Conservation (phyloP, 2,888 invertebrate genomes). For the Acanthacorydalis orientalis region DNA sequence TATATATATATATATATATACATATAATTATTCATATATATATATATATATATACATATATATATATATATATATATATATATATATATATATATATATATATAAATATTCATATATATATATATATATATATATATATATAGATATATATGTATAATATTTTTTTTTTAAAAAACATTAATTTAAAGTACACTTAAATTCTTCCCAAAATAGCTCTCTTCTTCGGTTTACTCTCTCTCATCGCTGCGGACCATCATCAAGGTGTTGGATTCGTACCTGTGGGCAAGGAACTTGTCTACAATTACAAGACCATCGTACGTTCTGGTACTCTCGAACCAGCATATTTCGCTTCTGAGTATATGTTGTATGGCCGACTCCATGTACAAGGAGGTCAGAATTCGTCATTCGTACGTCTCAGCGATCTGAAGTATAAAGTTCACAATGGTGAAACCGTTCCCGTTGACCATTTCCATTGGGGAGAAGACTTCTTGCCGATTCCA, state of each 20-base stretch:
- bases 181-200: no score
- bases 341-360: conserved; percentile 20
- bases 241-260: no score
- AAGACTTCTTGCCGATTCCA: conserved; percentile 11
- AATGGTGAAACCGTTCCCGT: conserved; percentile 15
- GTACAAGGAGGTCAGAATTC: conserved; percentile 17
- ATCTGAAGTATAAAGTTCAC: conserved; percentile 19
- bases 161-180: no score
- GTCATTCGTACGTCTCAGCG: conserved; percentile 16
- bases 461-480: background rate
- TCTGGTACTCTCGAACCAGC: conserved; percentile 21
- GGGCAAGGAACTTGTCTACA: conserved; percentile 28
- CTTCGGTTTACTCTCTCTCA: background rate
- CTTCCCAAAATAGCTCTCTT: background rate
- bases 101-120: no score
- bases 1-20: no score
- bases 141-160: no score
- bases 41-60: no score
- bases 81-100: no score
- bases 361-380: conserved; percentile 21
- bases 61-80: no score
- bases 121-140: no score
- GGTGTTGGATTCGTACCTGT: conserved; percentile 21
- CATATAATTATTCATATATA: no score
- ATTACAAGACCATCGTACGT: conserved; percentile 23